These are phyloP conservation scores for Saccostrea glomerata DNA, from an alignment of 1,140 invertebrate species.

Conservation along the genomic window DNA sequence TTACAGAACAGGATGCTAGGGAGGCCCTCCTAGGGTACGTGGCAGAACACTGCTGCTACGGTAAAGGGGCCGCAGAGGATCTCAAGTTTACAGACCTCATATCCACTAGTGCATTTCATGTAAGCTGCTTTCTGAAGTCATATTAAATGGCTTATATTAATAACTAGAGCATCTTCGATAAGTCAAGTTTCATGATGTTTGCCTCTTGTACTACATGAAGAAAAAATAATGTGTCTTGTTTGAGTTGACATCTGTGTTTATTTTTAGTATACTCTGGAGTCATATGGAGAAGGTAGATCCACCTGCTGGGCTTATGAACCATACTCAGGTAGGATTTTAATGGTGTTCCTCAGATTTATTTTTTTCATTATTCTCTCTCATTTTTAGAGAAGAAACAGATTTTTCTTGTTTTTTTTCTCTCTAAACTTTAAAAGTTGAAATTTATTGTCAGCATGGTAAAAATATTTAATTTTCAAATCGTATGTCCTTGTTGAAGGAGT, in stretches of 20 bases:
- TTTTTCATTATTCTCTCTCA: no score
- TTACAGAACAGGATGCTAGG: constrained; percentile 81
- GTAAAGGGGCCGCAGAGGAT: constrained; percentile 79
- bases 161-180: background rate
- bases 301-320: constrained; percentile 82
- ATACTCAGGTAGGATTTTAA: constrained; percentile 75
- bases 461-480: no score
- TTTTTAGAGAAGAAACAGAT: no score
- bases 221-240: no score
- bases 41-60: constrained; percentile 82
- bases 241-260: constrained; percentile 15
- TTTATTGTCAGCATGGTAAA: no score
- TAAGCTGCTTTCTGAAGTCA: constrained; percentile 68
- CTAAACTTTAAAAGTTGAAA: no score
- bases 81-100: constrained; percentile 80
- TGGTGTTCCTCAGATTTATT: no score
- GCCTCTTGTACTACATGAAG: background rate
- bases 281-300: constrained; percentile 82
- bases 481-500: no score
- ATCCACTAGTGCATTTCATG: constrained; percentile 81
- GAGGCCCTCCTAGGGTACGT: constrained; percentile 80
- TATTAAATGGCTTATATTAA: background rate
- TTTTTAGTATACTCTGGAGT: constrained; percentile 82
- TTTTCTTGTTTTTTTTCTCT: no score
- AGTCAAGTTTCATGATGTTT: background rate